Evolutionary conservation across 2,888 invertebrate species (phyloP).

Genomic region (Pseudococcus longispinus): DNA sequence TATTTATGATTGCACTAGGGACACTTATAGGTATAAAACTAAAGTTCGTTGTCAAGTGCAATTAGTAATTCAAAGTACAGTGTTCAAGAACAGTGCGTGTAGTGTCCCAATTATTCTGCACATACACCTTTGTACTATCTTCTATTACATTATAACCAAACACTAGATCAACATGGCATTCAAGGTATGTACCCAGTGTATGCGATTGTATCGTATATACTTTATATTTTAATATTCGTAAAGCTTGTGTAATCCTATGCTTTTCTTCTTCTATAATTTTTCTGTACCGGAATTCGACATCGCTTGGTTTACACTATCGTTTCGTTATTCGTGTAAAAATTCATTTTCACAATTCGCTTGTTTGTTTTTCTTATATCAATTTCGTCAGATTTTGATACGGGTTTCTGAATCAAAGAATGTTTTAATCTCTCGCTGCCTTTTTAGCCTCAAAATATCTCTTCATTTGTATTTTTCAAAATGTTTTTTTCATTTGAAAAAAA

Average conservation of each 20-base stretch:
- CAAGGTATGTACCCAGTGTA: conserved; percentile 43
- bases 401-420: too few relatives aligned
- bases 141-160: conserved; percentile 23
- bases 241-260: background rate
- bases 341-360: background rate
- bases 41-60: conserved; percentile 54
- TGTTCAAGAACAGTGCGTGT: conserved; percentile 48
- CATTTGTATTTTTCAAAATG: too few relatives aligned
- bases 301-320: background rate
- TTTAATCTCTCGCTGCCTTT: too few relatives aligned
- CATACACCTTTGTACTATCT: background rate
- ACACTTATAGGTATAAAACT: conserved; percentile 42
- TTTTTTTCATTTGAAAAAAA: too few relatives aligned
- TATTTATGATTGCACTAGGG: conserved; percentile 15
- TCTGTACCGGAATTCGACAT: background rate
- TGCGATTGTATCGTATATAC: background rate
- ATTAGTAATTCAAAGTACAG: conserved; percentile 45
- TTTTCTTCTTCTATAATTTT: background rate
- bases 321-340: background rate
- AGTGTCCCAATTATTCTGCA: conserved; percentile 26
- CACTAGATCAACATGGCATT: conserved; percentile 47
- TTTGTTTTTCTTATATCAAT: background rate
- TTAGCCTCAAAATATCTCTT: too few relatives aligned
- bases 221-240: background rate
- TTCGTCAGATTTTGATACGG: background rate